A percentile compares a stretch with the other conserved stretches of the same genome.
Conservation (phyloP, 2,888 invertebrate genomes). For the Chironomus riparius region DNA sequence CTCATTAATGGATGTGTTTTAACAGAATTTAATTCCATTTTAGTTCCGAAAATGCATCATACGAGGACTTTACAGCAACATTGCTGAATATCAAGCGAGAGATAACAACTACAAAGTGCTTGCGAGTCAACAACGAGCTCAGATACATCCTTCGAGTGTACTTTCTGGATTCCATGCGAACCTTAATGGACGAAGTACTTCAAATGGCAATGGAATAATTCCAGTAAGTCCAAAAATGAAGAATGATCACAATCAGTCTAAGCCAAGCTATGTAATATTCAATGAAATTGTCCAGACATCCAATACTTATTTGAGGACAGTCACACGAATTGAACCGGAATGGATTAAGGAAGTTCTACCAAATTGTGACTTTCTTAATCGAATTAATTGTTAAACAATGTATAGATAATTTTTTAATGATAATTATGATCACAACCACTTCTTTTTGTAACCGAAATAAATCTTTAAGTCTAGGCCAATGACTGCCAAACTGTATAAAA, state of each 20-base stretch:
- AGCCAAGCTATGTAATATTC: constrained; percentile 67
- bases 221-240: background rate
- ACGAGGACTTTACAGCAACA: constrained; percentile 74
- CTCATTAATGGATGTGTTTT: too few relatives aligned
- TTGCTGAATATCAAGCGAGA: constrained; percentile 66
- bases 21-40: constrained; percentile 28
- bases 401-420: too few relatives aligned
- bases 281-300: constrained; percentile 81
- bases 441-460: too few relatives aligned
- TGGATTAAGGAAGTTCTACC: constrained; percentile 63
- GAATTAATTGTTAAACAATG: background rate
- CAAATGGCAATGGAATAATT: constrained; percentile 35
- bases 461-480: too few relatives aligned
- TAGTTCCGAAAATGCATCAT: constrained; percentile 65
- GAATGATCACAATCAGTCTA: constrained; percentile 40
- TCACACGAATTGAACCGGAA: constrained; percentile 67
- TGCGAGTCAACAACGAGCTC: constrained; percentile 54
- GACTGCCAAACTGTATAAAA: too few relatives aligned
- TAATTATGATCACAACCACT: too few relatives aligned
- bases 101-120: constrained; percentile 63
- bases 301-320: constrained; percentile 67
- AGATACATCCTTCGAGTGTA: constrained; percentile 76
- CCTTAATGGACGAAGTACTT: constrained; percentile 37
- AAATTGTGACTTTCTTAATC: constrained; percentile 31
- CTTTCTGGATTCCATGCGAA: constrained; percentile 42